Percentiles rank a stretch among this genome's conserved stretches.
These are phyloP conservation scores for Bufo gargarizans DNA, from an alignment of 2,113 vertebrate genomes.

Conservation along the genomic window DNA sequence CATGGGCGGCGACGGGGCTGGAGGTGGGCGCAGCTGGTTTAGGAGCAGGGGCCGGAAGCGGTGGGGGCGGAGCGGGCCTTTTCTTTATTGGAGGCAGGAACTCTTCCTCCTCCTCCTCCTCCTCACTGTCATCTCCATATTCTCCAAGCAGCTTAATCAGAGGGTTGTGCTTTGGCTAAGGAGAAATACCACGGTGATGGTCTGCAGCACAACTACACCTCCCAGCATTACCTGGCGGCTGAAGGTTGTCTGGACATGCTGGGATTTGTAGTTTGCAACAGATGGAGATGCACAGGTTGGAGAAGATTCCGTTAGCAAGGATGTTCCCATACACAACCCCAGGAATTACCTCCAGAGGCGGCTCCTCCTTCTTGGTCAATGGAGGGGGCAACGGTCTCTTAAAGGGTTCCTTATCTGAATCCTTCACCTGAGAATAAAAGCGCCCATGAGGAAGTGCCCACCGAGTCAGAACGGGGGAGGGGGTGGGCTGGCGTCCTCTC, in stretches of 20 bases:
- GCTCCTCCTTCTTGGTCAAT: slow-evolving; percentile 87
- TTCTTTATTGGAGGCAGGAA: slow-evolving; percentile 50
- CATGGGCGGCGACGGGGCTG: slow-evolving; percentile 69
- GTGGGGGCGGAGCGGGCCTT: slow-evolving; percentile 61
- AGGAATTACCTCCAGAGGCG: slow-evolving; percentile 71
- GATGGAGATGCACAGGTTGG: no score
- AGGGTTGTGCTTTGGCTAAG: slow-evolving; percentile 89
- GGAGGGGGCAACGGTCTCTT: slow-evolving; percentile 92
- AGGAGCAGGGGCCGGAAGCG: slow-evolving; percentile 58
- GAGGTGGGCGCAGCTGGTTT: neutral
- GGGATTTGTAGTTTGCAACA: no score
- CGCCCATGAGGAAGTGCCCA: neutral
- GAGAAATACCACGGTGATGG: neutral
- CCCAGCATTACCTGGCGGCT: no score
- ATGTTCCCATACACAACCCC: neutral
- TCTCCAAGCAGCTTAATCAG: slow-evolving; percentile 90
- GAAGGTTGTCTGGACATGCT: no score
- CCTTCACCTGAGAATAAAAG: slow-evolving; percentile 64
- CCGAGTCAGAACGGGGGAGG: no score
- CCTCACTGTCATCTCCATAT: slow-evolving; percentile 93
- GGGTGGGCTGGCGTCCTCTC: neutral
- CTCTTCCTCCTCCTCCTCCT: slow-evolving; percentile 92
- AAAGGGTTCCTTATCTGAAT: slow-evolving; percentile 84
- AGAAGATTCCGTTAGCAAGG: no score
- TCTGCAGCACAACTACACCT: no score